These are phyloP conservation scores for Megastigmus dorsalis DNA, from an alignment of 2,888 invertebrate species.

Conservation along the genomic window DNA sequence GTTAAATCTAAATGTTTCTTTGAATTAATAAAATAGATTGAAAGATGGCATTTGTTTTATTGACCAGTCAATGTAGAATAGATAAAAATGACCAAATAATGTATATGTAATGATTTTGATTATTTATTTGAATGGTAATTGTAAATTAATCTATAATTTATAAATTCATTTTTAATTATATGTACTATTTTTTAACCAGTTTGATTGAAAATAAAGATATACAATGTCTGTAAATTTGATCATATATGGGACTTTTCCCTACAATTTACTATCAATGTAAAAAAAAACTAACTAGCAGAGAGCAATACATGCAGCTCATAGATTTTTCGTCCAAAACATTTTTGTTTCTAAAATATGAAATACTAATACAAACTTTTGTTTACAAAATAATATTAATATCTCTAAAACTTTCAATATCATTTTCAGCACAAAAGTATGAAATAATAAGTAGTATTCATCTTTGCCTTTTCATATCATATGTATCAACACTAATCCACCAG, in stretches of 20 bases:
- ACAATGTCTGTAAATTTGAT: not conserved
- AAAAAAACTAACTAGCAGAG: conserved; percentile 32
- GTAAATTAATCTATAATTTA: not conserved
- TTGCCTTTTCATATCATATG: not conserved
- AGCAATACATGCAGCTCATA: conserved; percentile 18
- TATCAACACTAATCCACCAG: not conserved
- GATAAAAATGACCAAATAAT: not conserved
- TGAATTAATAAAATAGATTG: no score
- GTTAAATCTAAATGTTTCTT: no score
- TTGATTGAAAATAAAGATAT: no score
- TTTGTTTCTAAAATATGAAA: not conserved
- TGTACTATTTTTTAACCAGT: not conserved
- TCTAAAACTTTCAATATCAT: not conserved
- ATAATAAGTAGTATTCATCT: not conserved
- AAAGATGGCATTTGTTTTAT: no score
- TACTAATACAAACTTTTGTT: not conserved
- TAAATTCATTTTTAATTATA: not conserved
- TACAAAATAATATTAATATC: conserved; percentile 11
- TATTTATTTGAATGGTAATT: not conserved
- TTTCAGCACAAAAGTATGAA: not conserved
- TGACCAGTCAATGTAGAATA: not conserved
- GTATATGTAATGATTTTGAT: not conserved
- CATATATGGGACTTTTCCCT: conserved; percentile 37
- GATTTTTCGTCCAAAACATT: conserved; percentile 16
- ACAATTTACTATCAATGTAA: conserved; percentile 16